Evolutionary conservation across 2,797 vertebrate genomes (phyloP).

Genomic region (Lagorchestes hirsutus): DNA sequence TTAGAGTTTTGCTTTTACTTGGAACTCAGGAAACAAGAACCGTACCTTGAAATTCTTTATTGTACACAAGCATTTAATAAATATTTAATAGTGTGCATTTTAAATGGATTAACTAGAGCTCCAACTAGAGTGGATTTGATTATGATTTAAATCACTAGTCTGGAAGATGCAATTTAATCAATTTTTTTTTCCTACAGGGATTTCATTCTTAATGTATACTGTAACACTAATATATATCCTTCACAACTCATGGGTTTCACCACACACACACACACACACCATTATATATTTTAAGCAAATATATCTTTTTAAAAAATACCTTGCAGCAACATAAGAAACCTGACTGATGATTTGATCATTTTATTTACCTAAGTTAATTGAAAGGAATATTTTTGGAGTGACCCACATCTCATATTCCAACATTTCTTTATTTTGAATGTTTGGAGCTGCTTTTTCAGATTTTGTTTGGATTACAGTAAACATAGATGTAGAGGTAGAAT

Average conservation of each 20-base stretch:
- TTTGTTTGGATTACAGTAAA: neutral
- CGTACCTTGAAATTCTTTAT: constrained; percentile 56
- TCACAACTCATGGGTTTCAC: constrained; percentile 27
- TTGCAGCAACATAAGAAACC: neutral
- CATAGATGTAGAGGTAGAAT: neutral
- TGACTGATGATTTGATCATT: constrained; percentile 22
- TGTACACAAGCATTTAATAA: constrained; percentile 53
- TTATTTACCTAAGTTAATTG: constrained; percentile 54
- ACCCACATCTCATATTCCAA: constrained; percentile 27
- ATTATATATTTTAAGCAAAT: constrained; percentile 42
- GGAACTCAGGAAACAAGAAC: constrained; percentile 47
- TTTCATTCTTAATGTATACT: constrained; percentile 51
- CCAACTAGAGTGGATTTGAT: constrained; percentile 45
- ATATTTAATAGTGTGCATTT: constrained; percentile 61
- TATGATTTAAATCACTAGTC: constrained; percentile 59
- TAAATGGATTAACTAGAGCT: constrained; percentile 62
- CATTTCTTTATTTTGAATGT: constrained; percentile 23
- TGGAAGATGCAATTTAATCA: constrained; percentile 65
- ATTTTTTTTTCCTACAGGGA: constrained; percentile 57
- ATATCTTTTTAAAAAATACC: constrained; percentile 37
- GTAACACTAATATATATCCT: constrained; percentile 48
- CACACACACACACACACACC: too few relatives aligned
- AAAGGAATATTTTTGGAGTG: constrained; percentile 56
- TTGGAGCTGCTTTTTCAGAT: constrained; percentile 1
- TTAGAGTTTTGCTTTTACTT: constrained; percentile 48